A percentile compares a stretch with the other conserved stretches of the same genome.
These are phyloP conservation scores for Cyanistes caeruleus DNA, from an alignment of 2,113 vertebrate species.

Conservation along the genomic window DNA sequence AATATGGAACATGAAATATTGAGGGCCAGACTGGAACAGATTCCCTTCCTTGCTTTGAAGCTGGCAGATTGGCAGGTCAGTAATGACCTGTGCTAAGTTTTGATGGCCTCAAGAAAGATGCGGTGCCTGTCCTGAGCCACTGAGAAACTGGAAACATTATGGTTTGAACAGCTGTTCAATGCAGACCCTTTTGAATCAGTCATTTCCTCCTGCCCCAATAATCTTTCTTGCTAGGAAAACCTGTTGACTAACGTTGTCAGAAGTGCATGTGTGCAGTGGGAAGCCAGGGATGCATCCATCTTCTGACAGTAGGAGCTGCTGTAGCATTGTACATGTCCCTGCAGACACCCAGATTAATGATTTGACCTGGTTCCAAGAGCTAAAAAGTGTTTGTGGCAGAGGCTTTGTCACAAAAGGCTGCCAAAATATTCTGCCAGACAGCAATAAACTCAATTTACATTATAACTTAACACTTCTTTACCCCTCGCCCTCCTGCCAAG, in stretches of 20 bases:
- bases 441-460: slow-evolving; percentile 74
- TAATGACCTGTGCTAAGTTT: neutral
- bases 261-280: neutral
- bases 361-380: slow-evolving; percentile 66
- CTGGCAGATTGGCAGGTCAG: neutral
- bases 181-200: neutral
- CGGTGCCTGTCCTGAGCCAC: neutral
- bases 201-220: neutral
- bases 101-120: neutral
- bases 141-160: neutral
- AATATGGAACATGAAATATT: neutral
- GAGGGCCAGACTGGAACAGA: neutral
- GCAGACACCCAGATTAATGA: slow-evolving; percentile 51
- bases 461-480: slow-evolving; percentile 72
- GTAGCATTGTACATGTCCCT: slow-evolving; percentile 43
- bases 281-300: slow-evolving; percentile 1
- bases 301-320: slow-evolving; percentile 64
- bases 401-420: slow-evolving; percentile 62
- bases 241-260: neutral
- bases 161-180: neutral
- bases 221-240: neutral
- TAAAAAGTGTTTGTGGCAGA: slow-evolving; percentile 68
- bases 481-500: slow-evolving; percentile 60
- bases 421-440: slow-evolving; percentile 72
- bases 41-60: neutral